phyloP scores from a whole-genome alignment of 2,888 invertebrate species.

The Osedax frankpressi region DNA sequence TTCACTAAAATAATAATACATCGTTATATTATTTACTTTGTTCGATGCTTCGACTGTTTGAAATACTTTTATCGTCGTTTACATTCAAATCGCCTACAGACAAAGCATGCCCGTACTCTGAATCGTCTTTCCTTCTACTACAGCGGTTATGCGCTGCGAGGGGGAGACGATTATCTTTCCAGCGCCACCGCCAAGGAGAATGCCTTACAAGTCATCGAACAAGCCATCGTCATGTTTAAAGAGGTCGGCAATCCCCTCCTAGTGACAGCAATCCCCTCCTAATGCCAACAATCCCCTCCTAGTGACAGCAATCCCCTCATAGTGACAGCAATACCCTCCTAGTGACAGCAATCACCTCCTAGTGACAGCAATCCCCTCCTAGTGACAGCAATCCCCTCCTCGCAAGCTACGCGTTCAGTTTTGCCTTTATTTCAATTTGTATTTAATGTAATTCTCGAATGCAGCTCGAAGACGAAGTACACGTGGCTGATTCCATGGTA shows the following conservation, averaged over 20 bases:
- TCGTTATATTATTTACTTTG: not conserved
- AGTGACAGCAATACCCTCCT: too few relatives aligned
- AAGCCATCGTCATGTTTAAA: conserved; percentile 23
- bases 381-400: too few relatives aligned
- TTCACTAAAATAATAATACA: not conserved
- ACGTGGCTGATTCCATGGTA: conserved; percentile 22
- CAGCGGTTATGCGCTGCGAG: conserved; percentile 22
- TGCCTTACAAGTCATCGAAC: conserved; percentile 15
- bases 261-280: too few relatives aligned
- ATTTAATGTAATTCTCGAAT: too few relatives aligned
- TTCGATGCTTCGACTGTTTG: not conserved
- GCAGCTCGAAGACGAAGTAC: conserved; percentile 22
- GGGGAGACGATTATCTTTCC: conserved; percentile 18
- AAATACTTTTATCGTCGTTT: not conserved
- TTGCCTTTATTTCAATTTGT: too few relatives aligned
- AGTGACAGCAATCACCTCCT: too few relatives aligned
- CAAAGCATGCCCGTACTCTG: conserved; percentile 10
- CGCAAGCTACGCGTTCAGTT: too few relatives aligned
- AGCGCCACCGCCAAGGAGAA: conserved; percentile 17
- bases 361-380: too few relatives aligned
- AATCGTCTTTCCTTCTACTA: conserved; percentile 26
- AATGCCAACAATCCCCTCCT: too few relatives aligned
- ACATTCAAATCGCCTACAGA: too few relatives aligned
- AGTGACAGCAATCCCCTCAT: too few relatives aligned
- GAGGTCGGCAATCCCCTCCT: too few relatives aligned